Percentiles rank a stretch among this genome's conserved stretches.
phyloP scores from a whole-genome alignment of 2,888 invertebrate genomes.

The Syrphus vitripennis region DNA sequence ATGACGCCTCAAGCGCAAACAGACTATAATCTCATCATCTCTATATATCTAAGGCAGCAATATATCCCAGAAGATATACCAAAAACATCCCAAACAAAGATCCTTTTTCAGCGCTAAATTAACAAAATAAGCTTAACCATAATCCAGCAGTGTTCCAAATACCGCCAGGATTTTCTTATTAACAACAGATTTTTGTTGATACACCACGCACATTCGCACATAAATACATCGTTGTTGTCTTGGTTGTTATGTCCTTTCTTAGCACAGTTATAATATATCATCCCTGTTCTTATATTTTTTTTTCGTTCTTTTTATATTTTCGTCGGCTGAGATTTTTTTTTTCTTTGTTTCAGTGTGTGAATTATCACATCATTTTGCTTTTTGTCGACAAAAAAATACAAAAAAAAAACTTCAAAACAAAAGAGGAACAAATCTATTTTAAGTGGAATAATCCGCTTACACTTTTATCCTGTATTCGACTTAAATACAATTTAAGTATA shows the following conservation, averaged over 20 bases:
- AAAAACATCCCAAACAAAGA: background rate
- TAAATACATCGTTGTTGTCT: constrained; percentile 5
- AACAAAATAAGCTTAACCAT: constrained; percentile 69
- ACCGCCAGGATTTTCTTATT: constrained; percentile 54
- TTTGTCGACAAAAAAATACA: background rate
- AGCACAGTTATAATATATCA: constrained; percentile 48
- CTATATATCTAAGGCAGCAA: background rate
- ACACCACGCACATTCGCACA: too few species aligned
- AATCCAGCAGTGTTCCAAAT: constrained; percentile 63
- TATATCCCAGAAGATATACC: background rate
- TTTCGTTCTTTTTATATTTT: background rate
- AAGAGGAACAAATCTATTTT: constrained; percentile 69
- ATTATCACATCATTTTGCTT: constrained; percentile 63
- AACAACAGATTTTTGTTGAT: constrained; percentile 44
- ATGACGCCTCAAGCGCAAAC: constrained; percentile 4
- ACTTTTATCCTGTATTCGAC: constrained; percentile 63
- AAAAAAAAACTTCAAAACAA: constrained; percentile 55
- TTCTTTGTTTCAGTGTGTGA: constrained; percentile 52
- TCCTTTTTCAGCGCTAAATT: constrained; percentile 59
- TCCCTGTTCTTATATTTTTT: constrained; percentile 5
- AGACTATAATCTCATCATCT: background rate
- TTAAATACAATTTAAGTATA: constrained; percentile 71
- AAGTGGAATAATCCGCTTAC: constrained; percentile 71
- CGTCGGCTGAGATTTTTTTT: background rate
- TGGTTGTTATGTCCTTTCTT: background rate